Percentiles rank a stretch among this genome's conserved stretches.
Evolutionary conservation across 2,113 vertebrate species (phyloP).

Genomic region (Myotis yumanensis): DNA sequence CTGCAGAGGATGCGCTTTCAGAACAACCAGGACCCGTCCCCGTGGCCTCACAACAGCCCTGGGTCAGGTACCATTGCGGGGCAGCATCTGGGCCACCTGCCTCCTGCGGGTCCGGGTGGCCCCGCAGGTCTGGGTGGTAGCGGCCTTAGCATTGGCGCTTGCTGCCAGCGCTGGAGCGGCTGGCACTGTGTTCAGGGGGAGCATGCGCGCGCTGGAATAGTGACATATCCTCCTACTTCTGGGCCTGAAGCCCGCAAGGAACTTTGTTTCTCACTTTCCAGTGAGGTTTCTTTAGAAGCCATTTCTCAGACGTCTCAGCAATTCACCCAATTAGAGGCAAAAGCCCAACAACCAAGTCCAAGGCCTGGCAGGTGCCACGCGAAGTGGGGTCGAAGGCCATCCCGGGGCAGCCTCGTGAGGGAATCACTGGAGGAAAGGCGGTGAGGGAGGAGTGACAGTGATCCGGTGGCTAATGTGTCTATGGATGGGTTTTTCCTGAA

Average conservation of each 20-base stretch:
- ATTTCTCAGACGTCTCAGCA: not conserved
- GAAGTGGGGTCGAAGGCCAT: not conserved
- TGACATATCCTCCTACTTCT: slow-evolving; percentile 39
- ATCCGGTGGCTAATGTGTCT: not conserved
- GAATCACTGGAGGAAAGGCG: not conserved
- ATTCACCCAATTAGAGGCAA: not conserved
- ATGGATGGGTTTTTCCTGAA: not conserved
- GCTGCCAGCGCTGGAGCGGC: not conserved
- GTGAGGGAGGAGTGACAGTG: no score
- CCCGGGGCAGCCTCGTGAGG: not conserved
- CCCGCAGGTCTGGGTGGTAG: not conserved
- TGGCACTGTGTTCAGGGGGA: slow-evolving; percentile 7
- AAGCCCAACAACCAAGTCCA: not conserved
- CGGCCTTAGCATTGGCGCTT: no score
- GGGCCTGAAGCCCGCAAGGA: slow-evolving; percentile 50
- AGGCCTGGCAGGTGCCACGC: not conserved
- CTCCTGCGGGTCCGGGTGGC: slow-evolving; percentile 66
- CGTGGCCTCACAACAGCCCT: slow-evolving; percentile 72
- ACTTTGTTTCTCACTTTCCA: slow-evolving; percentile 1
- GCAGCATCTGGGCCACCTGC: slow-evolving; percentile 52
- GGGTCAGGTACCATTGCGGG: slow-evolving; percentile 61
- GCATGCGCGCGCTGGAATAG: not conserved
- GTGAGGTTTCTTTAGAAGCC: not conserved
- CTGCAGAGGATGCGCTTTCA: slow-evolving; percentile 68
- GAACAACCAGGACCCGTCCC: slow-evolving; percentile 72